These are phyloP conservation scores for Diorhabda sublineata DNA, from an alignment of 1,140 invertebrate genomes.

Conservation along the genomic window DNA sequence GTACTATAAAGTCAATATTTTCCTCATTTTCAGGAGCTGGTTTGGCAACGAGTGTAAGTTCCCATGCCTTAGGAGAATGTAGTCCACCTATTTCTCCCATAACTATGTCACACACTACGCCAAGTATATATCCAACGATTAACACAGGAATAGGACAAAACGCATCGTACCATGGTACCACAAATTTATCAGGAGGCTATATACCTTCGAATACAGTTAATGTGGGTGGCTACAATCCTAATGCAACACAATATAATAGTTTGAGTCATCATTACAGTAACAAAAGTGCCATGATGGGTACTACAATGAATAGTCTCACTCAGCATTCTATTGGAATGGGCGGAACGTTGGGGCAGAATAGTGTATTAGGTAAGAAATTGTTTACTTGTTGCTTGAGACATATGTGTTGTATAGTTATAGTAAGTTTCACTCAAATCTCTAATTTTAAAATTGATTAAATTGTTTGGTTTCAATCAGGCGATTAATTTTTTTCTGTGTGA, in stretches of 20 bases:
- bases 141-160: constrained; percentile 34
- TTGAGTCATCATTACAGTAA: constrained; percentile 53
- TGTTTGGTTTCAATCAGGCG: too few relatives aligned
- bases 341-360: constrained; percentile 29
- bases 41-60: constrained; percentile 55
- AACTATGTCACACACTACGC: constrained; percentile 52
- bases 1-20: background rate
- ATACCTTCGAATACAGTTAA: constrained; percentile 29
- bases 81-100: constrained; percentile 56
- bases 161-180: constrained; percentile 28
- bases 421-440: too few relatives aligned
- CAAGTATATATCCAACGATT: constrained; percentile 47
- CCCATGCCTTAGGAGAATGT: constrained; percentile 55
- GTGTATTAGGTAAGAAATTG: constrained; percentile 24
- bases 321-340: constrained; percentile 31
- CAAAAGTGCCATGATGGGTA: constrained; percentile 50
- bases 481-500: too few relatives aligned
- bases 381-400: too few relatives aligned
- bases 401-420: too few relatives aligned
- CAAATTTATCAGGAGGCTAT: constrained; percentile 37
- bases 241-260: constrained; percentile 48
- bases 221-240: constrained; percentile 29
- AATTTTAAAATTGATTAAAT: too few relatives aligned
- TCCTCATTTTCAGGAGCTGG: constrained; percentile 42
- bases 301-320: constrained; percentile 32